Evolutionary conservation across 2,888 invertebrate species (phyloP).

Genomic region (Entomobrya proxima): DNA sequence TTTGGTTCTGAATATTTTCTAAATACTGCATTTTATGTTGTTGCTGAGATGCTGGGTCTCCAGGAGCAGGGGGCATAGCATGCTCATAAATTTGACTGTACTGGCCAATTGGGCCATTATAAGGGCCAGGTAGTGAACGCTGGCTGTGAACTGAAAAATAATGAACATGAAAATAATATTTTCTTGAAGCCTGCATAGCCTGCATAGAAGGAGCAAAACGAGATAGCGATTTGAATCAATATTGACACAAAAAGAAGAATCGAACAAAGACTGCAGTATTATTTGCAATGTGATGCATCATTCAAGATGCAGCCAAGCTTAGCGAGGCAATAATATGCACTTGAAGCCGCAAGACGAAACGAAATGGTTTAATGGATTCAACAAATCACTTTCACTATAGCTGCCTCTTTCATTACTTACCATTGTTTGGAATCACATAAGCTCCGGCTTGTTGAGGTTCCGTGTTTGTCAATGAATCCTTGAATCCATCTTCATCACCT

Average conservation of each 20-base stretch:
- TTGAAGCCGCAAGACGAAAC: not conserved
- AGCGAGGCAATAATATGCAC: not conserved
- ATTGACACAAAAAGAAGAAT: too few species aligned
- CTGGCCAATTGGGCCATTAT: slow-evolving; percentile 42
- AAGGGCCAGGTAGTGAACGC: slow-evolving; percentile 29
- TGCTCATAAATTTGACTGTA: slow-evolving; percentile 53
- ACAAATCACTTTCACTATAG: slow-evolving; percentile 25
- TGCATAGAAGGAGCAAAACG: too few species aligned
- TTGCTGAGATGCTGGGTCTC: slow-evolving; percentile 34
- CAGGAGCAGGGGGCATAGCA: slow-evolving; percentile 7
- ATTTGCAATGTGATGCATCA: too few species aligned
- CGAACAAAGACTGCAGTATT: too few species aligned
- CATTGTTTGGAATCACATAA: slow-evolving; percentile 40
- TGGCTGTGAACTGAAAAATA: slow-evolving; percentile 46
- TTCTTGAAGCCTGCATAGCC: too few species aligned
- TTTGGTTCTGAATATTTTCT: slow-evolving; percentile 56
- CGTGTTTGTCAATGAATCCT: slow-evolving; percentile 87
- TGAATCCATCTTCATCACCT: slow-evolving; percentile 91
- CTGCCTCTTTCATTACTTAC: not conserved
- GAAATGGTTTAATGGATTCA: not conserved
- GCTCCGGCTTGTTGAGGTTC: slow-evolving; percentile 81
- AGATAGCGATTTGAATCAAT: too few species aligned
- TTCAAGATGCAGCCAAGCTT: too few species aligned
- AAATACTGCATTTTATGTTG: slow-evolving; percentile 55
- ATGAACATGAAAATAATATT: too few species aligned